Base-by-base conservation (phyloP, 92 coral and sea anemone genomes). In the Epizoanthus rinbou region DNA sequence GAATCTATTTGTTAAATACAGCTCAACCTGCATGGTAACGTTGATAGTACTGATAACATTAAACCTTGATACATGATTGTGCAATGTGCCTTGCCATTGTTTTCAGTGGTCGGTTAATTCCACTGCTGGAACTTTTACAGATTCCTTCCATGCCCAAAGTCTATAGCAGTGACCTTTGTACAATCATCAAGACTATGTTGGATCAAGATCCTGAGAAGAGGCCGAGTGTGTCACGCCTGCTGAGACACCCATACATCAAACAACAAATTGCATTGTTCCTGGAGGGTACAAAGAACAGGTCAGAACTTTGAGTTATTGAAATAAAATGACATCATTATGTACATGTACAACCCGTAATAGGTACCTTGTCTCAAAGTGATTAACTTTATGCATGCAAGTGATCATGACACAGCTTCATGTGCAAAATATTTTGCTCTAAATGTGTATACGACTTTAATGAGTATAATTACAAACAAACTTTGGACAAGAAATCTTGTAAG, bases 251-350 rank as follows among this genome's bases (percentile, higher is more conserved):
- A 28, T 97, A 91, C 85, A 97, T 97, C 31, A 97, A 97, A 83
- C 92, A 94, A 39, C 99, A 97, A 85, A 97, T 97, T 75, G 95
- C 99, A 59, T 72, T 90, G 64, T 97, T 97, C 76, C 88, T 96
- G 31, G 99, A 96, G 91, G 99, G 99, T 8, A 96, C 99, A 31
- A 96, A 96, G 82, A 96, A 92, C 81, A 88, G 99, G 98, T 91
- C 68, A 60, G 91, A n/a, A n/a, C n/a, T n/a, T 50, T 57, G 76
- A 2, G 10, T 9, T 5, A 8, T n/a, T 14, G 5, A 21, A 9
- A 15, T 6, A 21, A 10, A 66, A 13, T 9, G 9, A 13, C 7
- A 16, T 11, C 1, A 28, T 68, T 28, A 2, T 28, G 31, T 28
- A 28, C 31, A 28, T 28, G 31, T 31, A 11, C 10, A 9, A 33